These are phyloP conservation scores for Drosophila nannoptera DNA, from an alignment of 1,140 invertebrate genomes.

Conservation along the genomic window DNA sequence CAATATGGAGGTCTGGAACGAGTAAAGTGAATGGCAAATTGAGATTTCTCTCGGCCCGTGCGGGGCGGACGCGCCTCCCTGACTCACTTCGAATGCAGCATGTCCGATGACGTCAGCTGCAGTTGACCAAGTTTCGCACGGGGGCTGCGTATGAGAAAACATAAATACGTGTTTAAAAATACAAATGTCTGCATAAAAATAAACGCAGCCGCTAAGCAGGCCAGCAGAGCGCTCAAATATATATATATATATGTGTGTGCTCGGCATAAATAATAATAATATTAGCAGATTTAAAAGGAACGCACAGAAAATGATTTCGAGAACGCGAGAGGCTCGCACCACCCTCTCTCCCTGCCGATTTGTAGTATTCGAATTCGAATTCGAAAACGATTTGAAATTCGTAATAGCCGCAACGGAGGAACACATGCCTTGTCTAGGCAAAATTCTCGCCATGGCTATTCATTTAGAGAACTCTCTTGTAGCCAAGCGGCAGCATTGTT, in stretches of 20 bases:
- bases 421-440: conserved; percentile 4
- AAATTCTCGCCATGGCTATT: conserved; percentile 36
- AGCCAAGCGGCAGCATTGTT: conserved; percentile 75
- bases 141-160: conserved; percentile 30
- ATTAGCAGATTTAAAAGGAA: conserved; percentile 24
- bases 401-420: background rate
- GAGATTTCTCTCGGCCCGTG: background rate
- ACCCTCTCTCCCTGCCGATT: background rate
- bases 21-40: conserved; percentile 13
- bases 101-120: conserved; percentile 38
- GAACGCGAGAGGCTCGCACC: background rate
- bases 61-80: background rate
- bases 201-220: conserved; percentile 33
- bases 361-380: conserved; percentile 47
- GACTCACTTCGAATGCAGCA: conserved; percentile 30
- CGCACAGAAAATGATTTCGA: conserved; percentile 19
- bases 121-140: conserved; percentile 9
- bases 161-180: conserved; percentile 36
- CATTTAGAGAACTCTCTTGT: conserved; percentile 79
- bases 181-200: conserved; percentile 43
- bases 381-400: conserved; percentile 39
- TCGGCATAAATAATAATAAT: conserved; percentile 23
- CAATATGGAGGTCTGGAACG: conserved; percentile 26
- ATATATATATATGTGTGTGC: background rate
- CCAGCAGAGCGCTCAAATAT: conserved; percentile 6